A percentile compares a stretch with the other conserved stretches of the same genome.
phyloP scores from a whole-genome alignment of 2,888 invertebrate genomes.

The Hirtodrosophila alboralis region DNA sequence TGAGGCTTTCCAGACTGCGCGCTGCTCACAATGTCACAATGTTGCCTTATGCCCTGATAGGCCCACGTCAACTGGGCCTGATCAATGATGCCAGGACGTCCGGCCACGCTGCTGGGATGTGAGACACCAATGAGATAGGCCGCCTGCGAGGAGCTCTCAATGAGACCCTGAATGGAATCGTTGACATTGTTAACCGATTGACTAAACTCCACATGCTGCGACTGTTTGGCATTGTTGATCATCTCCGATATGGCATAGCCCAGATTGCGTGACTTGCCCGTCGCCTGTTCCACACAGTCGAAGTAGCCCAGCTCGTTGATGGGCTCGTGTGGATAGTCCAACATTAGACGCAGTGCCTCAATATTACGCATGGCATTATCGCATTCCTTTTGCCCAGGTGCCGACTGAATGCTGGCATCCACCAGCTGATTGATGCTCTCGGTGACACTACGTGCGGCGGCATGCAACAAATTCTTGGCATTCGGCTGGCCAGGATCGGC shows the following conservation, averaged over 20 bases:
- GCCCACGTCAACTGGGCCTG: slow-evolving; percentile 94
- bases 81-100: slow-evolving; percentile 94
- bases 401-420: slow-evolving; percentile 89
- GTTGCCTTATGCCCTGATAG: slow-evolving; percentile 94
- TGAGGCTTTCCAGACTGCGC: slow-evolving; percentile 91
- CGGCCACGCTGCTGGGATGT: slow-evolving; percentile 94
- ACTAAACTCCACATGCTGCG: slow-evolving; percentile 93
- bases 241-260: slow-evolving; percentile 97
- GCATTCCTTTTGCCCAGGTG: slow-evolving; percentile 98
- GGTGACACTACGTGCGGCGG: slow-evolving; percentile 94
- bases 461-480: slow-evolving; percentile 93
- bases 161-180: slow-evolving; percentile 93
- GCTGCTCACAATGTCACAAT: slow-evolving; percentile 91
- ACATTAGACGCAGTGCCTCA: slow-evolving; percentile 91
- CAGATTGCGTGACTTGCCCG: slow-evolving; percentile 93
- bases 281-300: slow-evolving; percentile 95
- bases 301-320: slow-evolving; percentile 95
- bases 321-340: slow-evolving; percentile 94
- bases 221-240: slow-evolving; percentile 94
- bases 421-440: slow-evolving; percentile 96
- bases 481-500: slow-evolving; percentile 95
- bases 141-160: slow-evolving; percentile 97
- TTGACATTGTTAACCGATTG: slow-evolving; percentile 93
- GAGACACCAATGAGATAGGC: slow-evolving; percentile 97
- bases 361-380: slow-evolving; percentile 97